Conservation (phyloP, 2,888 invertebrate species). For the Caenorhabditis doughertyi region DNA sequence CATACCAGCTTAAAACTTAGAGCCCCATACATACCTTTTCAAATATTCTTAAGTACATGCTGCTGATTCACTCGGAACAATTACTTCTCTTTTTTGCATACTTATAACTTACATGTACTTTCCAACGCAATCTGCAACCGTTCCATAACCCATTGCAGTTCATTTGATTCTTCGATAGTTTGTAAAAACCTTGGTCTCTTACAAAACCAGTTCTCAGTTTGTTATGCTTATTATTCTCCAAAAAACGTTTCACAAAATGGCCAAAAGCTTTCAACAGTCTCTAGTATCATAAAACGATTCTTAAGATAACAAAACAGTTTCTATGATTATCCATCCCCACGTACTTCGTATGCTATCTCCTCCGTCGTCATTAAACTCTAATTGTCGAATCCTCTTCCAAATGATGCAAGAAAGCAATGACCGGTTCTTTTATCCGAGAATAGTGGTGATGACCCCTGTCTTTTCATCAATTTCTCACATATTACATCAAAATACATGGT, state of each 20-base stretch:
- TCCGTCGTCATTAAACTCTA: neutral
- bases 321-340: neutral
- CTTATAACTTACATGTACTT: too few relatives aligned
- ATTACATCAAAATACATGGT: conserved; percentile 26
- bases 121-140: too few relatives aligned
- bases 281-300: conserved; percentile 19
- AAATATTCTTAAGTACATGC: too few relatives aligned
- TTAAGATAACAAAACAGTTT: conserved; percentile 28
- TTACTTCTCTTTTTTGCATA: too few relatives aligned
- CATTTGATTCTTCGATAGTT: neutral
- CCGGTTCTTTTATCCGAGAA: conserved; percentile 33
- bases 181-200: neutral
- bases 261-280: conserved; percentile 10
- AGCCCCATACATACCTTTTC: too few relatives aligned
- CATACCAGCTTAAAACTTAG: too few relatives aligned
- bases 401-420: conserved; percentile 43
- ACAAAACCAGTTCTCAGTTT: conserved; percentile 10
- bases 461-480: neutral
- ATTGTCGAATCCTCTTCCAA: conserved; percentile 8
- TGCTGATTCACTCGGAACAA: too few relatives aligned
- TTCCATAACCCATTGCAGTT: neutral
- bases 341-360: conserved; percentile 4
- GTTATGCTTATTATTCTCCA: neutral
- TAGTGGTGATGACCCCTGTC: conserved; percentile 32
- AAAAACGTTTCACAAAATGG: conserved; percentile 17